Evolutionary conservation across 92 coral and sea anemone species (phyloP).

Genomic region (Nematostella vectensis): DNA sequence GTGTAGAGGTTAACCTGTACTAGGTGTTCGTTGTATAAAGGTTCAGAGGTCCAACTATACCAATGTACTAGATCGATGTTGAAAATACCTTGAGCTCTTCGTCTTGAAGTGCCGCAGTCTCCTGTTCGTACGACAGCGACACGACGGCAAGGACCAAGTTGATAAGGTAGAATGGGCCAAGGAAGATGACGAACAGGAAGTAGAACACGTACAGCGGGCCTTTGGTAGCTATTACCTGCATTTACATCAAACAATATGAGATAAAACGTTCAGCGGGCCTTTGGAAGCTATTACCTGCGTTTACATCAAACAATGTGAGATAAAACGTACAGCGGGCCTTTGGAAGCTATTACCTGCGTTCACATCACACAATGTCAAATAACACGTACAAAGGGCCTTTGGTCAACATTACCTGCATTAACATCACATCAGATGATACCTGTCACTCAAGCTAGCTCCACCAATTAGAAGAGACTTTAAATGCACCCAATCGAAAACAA

Average conservation of each 20-base stretch:
- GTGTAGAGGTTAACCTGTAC: too few species aligned
- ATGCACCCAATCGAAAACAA: too few species aligned
- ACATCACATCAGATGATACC: too few species aligned
- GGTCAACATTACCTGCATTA: too few species aligned
- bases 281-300: neutral
- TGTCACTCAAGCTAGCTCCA: too few species aligned
- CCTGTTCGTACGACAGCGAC: conserved; percentile 91
- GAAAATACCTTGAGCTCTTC: conserved; percentile 52
- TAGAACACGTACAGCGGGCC: conserved; percentile 92
- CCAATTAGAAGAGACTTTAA: too few species aligned
- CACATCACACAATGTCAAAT: neutral
- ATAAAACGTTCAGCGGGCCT: neutral
- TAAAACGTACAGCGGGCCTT: neutral
- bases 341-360: neutral
- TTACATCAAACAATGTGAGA: neutral
- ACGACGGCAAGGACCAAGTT: conserved; percentile 98
- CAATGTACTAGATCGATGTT: too few species aligned
- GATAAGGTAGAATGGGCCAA: conserved; percentile 96
- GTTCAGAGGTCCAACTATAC: too few species aligned
- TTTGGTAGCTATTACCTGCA: conserved; percentile 86
- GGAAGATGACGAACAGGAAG: conserved; percentile 84
- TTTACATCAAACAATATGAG: neutral
- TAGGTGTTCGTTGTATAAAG: too few species aligned
- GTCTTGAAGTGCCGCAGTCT: conserved; percentile 91
- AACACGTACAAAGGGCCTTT: too few species aligned